Evolutionary conservation across 2,888 invertebrate genomes (phyloP).

Genomic region (Lepeophtheirus nordmannii): DNA sequence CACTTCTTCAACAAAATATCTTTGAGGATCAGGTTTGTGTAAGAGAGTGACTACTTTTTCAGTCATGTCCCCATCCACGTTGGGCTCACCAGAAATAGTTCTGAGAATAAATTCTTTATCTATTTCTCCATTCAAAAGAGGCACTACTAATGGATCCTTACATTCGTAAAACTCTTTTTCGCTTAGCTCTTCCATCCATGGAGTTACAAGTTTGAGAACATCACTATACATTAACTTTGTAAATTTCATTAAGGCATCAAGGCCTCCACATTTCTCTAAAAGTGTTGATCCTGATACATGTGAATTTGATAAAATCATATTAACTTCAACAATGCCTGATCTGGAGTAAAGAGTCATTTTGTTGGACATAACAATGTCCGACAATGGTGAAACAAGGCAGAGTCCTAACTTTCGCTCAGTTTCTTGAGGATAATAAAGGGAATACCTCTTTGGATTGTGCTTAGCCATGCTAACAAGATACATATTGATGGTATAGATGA

Average conservation of each 20-base stretch:
- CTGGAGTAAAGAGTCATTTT: background rate
- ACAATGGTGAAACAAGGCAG: background rate
- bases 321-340: constrained; percentile 5
- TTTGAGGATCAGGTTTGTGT: background rate
- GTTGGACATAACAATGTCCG: background rate
- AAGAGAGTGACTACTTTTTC: constrained; percentile 6
- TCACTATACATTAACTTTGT: background rate
- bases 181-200: constrained; percentile 1
- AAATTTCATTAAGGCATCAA: background rate
- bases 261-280: background rate
- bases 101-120: background rate
- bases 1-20: constrained; percentile 14
- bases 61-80: background rate
- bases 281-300: background rate
- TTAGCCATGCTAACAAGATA: background rate
- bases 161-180: background rate
- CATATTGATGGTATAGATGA: background rate
- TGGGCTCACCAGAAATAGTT: background rate
- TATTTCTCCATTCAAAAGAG: background rate
- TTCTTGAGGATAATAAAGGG: constrained; percentile 1
- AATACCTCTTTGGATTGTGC: constrained; percentile 12
- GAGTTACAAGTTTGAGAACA: background rate
- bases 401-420: constrained; percentile 2
- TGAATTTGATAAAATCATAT: background rate
- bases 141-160: background rate